These are phyloP conservation scores for Epizoanthus rinbou DNA, from an alignment of 92 coral and sea anemone species.

Conservation along the genomic window DNA sequence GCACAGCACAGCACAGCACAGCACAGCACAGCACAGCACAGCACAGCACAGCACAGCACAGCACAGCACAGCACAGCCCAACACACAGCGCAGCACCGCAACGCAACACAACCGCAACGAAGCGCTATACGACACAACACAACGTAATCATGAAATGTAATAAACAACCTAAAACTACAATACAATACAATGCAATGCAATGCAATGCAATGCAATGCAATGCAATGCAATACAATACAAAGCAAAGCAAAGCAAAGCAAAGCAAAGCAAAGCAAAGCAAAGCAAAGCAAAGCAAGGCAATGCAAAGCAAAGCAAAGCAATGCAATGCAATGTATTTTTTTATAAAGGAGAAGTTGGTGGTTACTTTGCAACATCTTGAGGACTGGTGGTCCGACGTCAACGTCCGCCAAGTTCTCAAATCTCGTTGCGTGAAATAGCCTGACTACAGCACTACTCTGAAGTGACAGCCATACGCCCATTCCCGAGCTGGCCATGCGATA, in stretches of 20 bases:
- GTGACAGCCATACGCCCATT: slow-evolving; percentile 96
- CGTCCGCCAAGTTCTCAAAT: slow-evolving; percentile 92
- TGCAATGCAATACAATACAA: neutral
- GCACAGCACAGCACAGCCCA: neutral
- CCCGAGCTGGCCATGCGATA: slow-evolving; percentile 98
- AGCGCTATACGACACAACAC: too few relatives aligned
- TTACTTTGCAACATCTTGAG: slow-evolving; percentile 97
- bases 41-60: neutral
- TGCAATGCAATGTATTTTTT: neutral
- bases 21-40: neutral
- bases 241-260: neutral
- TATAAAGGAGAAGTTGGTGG: neutral
- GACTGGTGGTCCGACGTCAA: slow-evolving; percentile 94
- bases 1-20: slow-evolving; percentile 38
- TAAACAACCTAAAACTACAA: too few relatives aligned
- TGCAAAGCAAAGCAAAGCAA: neutral
- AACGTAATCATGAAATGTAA: too few relatives aligned
- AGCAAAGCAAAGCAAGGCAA: neutral
- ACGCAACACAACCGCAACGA: neutral
- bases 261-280: neutral
- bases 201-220: neutral
- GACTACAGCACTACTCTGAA: slow-evolving; percentile 88
- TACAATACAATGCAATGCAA: neutral
- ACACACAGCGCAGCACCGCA: neutral
- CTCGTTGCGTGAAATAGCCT: slow-evolving; percentile 91